A percentile compares a stretch with the other conserved stretches of the same genome.
Conservation (phyloP, 1,140 invertebrate species). For the Diachasmimorpha longicaudata region DNA sequence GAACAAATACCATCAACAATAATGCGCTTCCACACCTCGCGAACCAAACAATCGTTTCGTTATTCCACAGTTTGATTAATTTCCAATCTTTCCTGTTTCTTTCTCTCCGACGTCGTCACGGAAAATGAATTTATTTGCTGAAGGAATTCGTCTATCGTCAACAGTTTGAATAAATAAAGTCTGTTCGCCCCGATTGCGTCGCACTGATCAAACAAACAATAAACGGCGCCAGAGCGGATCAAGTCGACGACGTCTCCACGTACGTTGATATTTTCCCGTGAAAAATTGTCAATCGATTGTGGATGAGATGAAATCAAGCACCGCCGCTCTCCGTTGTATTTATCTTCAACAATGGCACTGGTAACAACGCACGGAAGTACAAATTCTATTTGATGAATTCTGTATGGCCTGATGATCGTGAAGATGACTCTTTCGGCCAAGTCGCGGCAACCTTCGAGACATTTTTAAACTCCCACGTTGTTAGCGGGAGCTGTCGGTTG, state of each 20-base stretch:
- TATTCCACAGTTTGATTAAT: background rate
- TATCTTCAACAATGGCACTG: background rate
- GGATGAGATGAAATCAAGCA: background rate
- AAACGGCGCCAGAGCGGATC: background rate
- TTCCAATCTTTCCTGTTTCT: background rate
- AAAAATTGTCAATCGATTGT: background rate
- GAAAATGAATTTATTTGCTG: background rate
- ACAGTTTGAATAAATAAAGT: background rate
- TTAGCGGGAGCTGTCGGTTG: background rate
- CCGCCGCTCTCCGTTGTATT: background rate
- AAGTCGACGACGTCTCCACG: background rate
- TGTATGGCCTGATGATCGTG: background rate
- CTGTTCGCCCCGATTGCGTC: background rate
- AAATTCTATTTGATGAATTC: background rate
- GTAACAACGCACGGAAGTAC: background rate
- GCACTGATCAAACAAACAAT: background rate
- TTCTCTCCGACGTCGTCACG: background rate
- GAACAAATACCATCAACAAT: background rate
- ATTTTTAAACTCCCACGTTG: background rate
- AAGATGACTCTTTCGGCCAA: background rate
- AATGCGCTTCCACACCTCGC: background rate
- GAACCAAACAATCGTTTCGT: background rate
- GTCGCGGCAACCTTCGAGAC: background rate
- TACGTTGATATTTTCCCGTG: background rate
- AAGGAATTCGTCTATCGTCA: background rate